phyloP scores from a whole-genome alignment of 2,888 invertebrate genomes.

The Tetheella fluctuosa region DNA sequence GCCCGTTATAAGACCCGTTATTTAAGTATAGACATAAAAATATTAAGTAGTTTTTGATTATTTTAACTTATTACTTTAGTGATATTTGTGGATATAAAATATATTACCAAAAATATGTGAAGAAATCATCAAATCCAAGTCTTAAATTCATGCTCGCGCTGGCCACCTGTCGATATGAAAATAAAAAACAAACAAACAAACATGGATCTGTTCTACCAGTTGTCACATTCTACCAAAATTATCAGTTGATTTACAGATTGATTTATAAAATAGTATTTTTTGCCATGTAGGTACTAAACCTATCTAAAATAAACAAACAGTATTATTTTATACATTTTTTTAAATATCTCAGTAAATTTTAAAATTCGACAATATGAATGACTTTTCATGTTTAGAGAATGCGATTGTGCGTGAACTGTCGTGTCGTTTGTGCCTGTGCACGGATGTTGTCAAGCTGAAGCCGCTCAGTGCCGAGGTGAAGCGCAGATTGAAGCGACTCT shows the following conservation, averaged over 20 bases:
- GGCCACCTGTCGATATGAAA: conserved; percentile 22
- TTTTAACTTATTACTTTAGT: too few relatives aligned
- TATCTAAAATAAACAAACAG: conserved; percentile 28
- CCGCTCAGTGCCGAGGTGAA: conserved; percentile 74
- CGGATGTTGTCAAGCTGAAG: conserved; percentile 75
- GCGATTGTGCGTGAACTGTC: conserved; percentile 76
- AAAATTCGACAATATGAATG: conserved; percentile 67
- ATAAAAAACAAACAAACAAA: conserved; percentile 32
- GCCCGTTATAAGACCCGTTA: too few relatives aligned
- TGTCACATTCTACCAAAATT: conserved; percentile 61
- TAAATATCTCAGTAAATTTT: conserved; percentile 21
- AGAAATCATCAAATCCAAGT: too few relatives aligned
- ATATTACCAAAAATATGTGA: too few relatives aligned
- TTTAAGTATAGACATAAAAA: too few relatives aligned
- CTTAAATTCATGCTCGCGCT: conserved; percentile 14
- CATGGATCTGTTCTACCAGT: conserved; percentile 19
- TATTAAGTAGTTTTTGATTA: too few relatives aligned
- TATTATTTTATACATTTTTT: conserved; percentile 24
- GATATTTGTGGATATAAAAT: too few relatives aligned
- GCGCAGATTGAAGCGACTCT: conserved; percentile 72
- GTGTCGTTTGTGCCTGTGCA: conserved; percentile 75
- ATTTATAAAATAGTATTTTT: conserved; percentile 45
- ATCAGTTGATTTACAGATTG: conserved; percentile 35
- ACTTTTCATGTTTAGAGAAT: conserved; percentile 72
- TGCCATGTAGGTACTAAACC: conserved; percentile 50